Percentiles rank a stretch among this genome's conserved stretches.
phyloP scores from a whole-genome alignment of 2,113 vertebrate species.

The Nesoenas mayeri region DNA sequence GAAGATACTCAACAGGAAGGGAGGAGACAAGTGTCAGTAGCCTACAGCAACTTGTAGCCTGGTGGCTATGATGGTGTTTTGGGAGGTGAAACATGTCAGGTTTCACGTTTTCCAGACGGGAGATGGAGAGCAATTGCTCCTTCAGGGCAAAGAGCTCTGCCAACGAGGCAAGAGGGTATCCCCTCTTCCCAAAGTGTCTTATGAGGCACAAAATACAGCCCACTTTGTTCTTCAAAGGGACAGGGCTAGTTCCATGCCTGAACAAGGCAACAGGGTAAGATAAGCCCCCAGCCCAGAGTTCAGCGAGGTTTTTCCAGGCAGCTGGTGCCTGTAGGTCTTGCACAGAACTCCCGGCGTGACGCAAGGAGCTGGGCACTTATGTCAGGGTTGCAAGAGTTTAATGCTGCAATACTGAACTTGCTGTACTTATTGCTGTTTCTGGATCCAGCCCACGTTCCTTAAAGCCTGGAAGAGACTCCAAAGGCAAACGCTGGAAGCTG shows the following conservation, averaged over 20 bases:
- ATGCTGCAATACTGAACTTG: background rate
- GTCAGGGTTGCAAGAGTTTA: background rate
- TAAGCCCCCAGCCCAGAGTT: background rate
- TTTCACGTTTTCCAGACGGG: background rate
- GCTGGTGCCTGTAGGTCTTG: background rate
- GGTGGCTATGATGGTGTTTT: background rate
- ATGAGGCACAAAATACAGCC: background rate
- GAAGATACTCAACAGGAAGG: conserved; percentile 22
- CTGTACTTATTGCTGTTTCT: accelerated
- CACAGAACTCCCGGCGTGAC: background rate
- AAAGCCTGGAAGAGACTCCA: background rate
- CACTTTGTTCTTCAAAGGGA: background rate
- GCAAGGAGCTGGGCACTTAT: background rate
- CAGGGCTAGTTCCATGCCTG: background rate
- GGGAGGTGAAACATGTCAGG: background rate
- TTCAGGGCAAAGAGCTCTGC: background rate
- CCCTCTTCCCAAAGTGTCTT: background rate
- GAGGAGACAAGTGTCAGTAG: background rate
- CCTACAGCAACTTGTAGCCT: background rate
- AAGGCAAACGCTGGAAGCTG: background rate
- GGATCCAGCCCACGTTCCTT: background rate
- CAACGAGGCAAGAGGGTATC: background rate
- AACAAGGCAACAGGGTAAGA: background rate
- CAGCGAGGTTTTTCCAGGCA: accelerated
- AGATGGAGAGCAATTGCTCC: background rate